These are phyloP conservation scores for Urosaurus nigricauda DNA, from an alignment of 2,797 vertebrate species.

Conservation along the genomic window DNA sequence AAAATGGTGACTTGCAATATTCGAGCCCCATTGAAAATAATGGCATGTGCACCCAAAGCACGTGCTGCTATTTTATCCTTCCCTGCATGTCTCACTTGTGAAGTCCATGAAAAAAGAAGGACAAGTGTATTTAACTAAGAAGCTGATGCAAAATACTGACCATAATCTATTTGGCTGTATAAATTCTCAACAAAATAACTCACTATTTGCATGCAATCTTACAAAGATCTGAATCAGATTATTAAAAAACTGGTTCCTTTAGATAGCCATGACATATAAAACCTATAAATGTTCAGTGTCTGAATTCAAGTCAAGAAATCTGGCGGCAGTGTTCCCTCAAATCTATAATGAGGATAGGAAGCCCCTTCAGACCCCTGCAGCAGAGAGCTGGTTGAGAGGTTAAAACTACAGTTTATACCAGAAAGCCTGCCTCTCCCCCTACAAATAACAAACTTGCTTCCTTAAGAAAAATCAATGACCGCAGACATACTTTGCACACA, in stretches of 20 bases:
- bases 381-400: not conserved
- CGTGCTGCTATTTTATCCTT: too few relatives aligned
- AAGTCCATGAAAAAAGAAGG: too few relatives aligned
- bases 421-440: not conserved
- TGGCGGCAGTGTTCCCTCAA: not conserved
- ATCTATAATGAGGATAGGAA: not conserved
- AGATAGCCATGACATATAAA: not conserved
- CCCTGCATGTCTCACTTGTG: too few relatives aligned
- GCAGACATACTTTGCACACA: not conserved
- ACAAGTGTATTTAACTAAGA: not conserved
- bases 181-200: not conserved
- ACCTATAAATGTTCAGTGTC: not conserved
- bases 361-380: not conserved
- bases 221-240: not conserved
- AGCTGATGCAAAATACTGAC: not conserved
- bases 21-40: too few relatives aligned
- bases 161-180: not conserved
- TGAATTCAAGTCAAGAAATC: too few relatives aligned
- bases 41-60: too few relatives aligned
- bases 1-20: too few relatives aligned
- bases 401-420: not conserved
- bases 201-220: not conserved
- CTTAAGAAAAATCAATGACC: not conserved
- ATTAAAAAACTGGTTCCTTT: not conserved
- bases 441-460: not conserved